Evolutionary conservation across 2,888 invertebrate genomes (phyloP), one percentile per base, ranked within the genome.

Genomic region (Biston stratarius): DNA sequence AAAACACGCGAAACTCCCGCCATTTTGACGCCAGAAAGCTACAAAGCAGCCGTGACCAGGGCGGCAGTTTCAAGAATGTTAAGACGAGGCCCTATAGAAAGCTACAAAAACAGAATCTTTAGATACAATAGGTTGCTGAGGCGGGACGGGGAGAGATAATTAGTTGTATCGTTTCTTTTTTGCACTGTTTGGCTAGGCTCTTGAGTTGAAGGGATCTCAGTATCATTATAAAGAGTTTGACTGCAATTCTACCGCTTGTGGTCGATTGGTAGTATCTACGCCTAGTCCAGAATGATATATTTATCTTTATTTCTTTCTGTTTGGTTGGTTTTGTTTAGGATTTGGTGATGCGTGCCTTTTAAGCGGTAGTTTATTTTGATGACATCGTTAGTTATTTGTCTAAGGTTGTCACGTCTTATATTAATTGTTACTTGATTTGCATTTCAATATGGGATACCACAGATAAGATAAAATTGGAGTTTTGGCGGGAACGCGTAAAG

Each of bases 121-220:
- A 90, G 87, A 78, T 89, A 92, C 9, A 92, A 91, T 74, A 86
- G 91, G 69, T 74, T 94, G 36, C 71, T 94, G 34, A 84, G 91
- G 59, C 84, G 94, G 61, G 91, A 92, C 64, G 86, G 85, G 11
- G 87, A 87, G 61, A 93, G 94, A 88, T 93, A 94, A 92, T 88
- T 90, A 78, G 75, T 69, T 64, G 62, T 47, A 24, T 33, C 10
- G 45, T 52, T 59, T 48, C 24, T 42, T 44, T 60, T 52, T 53
- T 53, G 38, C 15, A 36, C 34, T 51, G 34, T 40, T 15, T 40
- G 53, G 53, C 40, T 53, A 52, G 14, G 33, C 8, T 34, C 34
- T 51, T 8, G 3, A 34, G 11, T 7, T 51, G 15, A 24, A 24
- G 10, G 24, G 10, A 6, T 5, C 36, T 36, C 24, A 24, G 24